Base-by-base conservation (phyloP, 1,140 invertebrate genomes). In the Microplitis mediator region DNA sequence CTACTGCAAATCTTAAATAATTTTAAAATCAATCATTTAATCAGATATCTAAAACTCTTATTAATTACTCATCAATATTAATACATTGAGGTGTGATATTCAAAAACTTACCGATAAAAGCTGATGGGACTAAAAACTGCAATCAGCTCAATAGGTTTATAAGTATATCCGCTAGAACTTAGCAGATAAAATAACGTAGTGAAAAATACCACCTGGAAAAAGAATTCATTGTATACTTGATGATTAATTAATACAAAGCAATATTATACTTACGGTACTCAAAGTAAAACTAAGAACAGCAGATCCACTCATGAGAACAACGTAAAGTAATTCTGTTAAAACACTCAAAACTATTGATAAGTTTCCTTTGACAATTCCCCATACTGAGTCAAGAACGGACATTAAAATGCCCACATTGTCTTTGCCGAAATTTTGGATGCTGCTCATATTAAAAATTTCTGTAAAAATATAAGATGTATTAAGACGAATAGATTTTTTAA, bases 151-250 rank as follows among this genome's bases (percentile, higher is more conserved):
- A 98, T 92, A 0, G 97, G 97, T 83, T 97, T 97, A 81, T 98
- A 99, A 56, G 94, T 90, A 56, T 93, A 91, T 75, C 91, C 92
- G 85, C 96, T 98, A 1, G 93, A 94, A 74, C 93, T 95, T 56
- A 99, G 88, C 45, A 99, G 88, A 84, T 99, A 99, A 85, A 98
- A 99, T 4, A 99, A 86, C 0, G 97, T 96, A 2, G 97, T 98
- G 78, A 99, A 92, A 88, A 99, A 99, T 0, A 99, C 94, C 73
- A 98, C 91, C 96, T 98, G 80, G 13, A 88, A 87, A 62, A 74
- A n/a, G 52, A 74, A 16, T 39, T 6, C 2, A 67, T 67, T 72
- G 36, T 35, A 31, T 31, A 52, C 31, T n/a, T n/a, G 4, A 62
- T 31, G 6, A 23, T 62, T 31, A 32, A 23, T 62, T 62, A 4